Evolutionary conservation across 2,888 invertebrate species (phyloP), one percentile per base, ranked within the genome.

Genomic region (Brenthis hecate): DNA sequence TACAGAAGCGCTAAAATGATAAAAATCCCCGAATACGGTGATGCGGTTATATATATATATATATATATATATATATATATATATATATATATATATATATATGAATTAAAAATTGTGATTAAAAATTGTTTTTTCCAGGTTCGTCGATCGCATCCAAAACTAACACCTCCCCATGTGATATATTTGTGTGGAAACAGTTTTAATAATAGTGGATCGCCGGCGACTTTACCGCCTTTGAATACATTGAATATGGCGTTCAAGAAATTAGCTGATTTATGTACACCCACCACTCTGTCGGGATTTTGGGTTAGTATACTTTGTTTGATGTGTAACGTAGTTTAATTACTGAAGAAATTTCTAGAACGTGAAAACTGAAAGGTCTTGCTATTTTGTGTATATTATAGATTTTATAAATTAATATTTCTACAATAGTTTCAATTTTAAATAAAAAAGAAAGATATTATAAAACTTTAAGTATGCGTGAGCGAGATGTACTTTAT

Each of bases 201-300:
- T 70, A 77, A 83, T 14, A 78, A 73, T 70, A 69, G 71, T 36
- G 70, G 74, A 8, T 72, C 76, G 3, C 56, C 80, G 3, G 69
- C 71, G n/a, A 78, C 80, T 5, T 80, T 92, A n/a, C 91, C 91
- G 0, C 78, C 89, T 1, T 79, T 92, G 1, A 62, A 79, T 3
- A 76, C 85, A 1, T 77, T 93, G 53, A 87, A 88, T 66, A 77
- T 86, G 1, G 85, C 92, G 0, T 95, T 94, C 83, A 90, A 94
- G 76, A 96, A 96, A 81, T 93, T 98, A 36, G 92, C 95, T 47
- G 96, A 96, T 48, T 85, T 97, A 2, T 97, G 96, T 80, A 95
- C 96, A 36, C 97, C 97, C n/a, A 96, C 96, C 80, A 95, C 94
- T 13, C 89, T 95, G 0, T 91, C 94, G 54, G 92, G 93, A 23